Percentiles rank a stretch among this genome's conserved stretches.
phyloP scores from a whole-genome alignment of 2,797 vertebrate species.

The Syngnathus acus region DNA sequence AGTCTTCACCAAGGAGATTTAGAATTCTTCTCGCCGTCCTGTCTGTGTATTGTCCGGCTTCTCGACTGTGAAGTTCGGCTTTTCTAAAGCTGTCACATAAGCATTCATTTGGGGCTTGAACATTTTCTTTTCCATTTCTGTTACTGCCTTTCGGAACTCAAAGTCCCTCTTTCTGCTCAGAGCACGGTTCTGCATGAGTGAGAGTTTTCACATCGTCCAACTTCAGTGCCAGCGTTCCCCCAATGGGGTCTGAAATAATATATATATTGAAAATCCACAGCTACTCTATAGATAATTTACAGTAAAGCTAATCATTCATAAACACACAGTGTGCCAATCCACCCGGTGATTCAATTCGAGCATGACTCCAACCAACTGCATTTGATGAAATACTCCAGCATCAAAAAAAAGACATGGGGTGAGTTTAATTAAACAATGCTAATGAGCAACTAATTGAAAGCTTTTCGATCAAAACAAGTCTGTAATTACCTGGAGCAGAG shows the following conservation, averaged over 20 bases:
- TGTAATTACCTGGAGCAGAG: conserved; percentile 69
- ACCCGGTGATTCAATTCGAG: conserved; percentile 19
- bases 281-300: neutral
- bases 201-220: neutral
- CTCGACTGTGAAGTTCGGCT: conserved; percentile 39
- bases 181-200: conserved; percentile 4
- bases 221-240: neutral
- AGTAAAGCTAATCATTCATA: conserved; percentile 17
- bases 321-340: conserved; percentile 14
- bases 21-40: conserved; percentile 48
- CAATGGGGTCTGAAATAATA: neutral
- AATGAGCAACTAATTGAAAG: conserved; percentile 76
- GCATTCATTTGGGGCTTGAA: conserved; percentile 20
- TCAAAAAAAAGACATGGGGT: conserved; percentile 60
- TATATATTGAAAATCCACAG: conserved; percentile 3
- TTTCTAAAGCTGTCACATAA: conserved; percentile 52
- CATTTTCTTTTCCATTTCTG: conserved; percentile 19
- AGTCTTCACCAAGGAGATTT: conserved; percentile 38
- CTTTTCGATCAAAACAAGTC: conserved; percentile 71
- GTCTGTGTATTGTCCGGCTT: conserved; percentile 44
- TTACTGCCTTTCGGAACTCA: conserved; percentile 16
- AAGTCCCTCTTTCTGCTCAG: conserved; percentile 12
- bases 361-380: conserved; percentile 8
- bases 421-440: conserved; percentile 76
- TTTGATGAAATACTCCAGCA: conserved; percentile 28